phyloP scores from a whole-genome alignment of 2,113 vertebrate genomes.

The Antechinus stuartii region DNA sequence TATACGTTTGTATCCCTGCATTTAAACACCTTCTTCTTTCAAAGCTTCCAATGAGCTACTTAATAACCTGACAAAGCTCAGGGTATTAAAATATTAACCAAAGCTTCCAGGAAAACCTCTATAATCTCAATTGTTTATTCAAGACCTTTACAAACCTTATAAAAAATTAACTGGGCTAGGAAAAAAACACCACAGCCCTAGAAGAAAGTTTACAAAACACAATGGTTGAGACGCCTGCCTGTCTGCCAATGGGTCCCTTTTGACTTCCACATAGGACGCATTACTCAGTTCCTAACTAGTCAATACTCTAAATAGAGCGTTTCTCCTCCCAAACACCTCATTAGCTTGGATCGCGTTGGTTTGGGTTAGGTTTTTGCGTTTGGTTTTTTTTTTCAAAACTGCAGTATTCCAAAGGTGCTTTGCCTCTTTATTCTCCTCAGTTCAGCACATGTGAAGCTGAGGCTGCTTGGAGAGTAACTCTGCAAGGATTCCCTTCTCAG shows the following conservation, averaged over 20 bases:
- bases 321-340: constrained; percentile 60
- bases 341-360: not conserved
- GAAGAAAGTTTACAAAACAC: constrained; percentile 60
- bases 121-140: constrained; percentile 45
- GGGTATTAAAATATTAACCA: constrained; percentile 41
- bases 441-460: constrained; percentile 53
- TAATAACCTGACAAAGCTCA: constrained; percentile 63
- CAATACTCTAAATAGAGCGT: constrained; percentile 57
- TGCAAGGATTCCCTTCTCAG: constrained; percentile 53
- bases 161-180: constrained; percentile 72
- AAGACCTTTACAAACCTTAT: constrained; percentile 72
- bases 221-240: constrained; percentile 29
- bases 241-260: constrained; percentile 31
- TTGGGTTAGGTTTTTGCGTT: not conserved
- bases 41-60: constrained; percentile 67
- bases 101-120: constrained; percentile 69
- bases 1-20: not conserved
- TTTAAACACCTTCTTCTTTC: constrained; percentile 25
- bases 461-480: constrained; percentile 53
- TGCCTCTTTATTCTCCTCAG: constrained; percentile 61
- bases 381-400: constrained; percentile 39
- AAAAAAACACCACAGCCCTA: not conserved
- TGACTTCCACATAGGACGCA: constrained; percentile 68
- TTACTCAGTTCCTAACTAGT: constrained; percentile 65
- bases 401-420: constrained; percentile 1